Conservation (phyloP, 1,140 invertebrate genomes). For the Achatina immaculata region DNA sequence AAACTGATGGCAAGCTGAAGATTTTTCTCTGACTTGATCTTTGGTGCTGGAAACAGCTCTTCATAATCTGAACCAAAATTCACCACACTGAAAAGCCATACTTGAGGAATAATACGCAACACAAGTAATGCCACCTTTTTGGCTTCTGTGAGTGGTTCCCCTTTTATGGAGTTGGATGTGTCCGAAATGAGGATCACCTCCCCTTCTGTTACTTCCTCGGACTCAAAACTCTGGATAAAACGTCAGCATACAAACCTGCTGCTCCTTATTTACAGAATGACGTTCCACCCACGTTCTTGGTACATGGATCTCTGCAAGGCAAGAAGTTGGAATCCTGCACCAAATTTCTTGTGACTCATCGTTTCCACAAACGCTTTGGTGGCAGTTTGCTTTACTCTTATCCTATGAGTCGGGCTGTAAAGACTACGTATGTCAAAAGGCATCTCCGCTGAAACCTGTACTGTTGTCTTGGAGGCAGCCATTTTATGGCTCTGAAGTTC, state of each 20-base stretch:
- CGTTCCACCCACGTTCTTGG: slow-evolving; percentile 70
- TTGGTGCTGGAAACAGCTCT: slow-evolving; percentile 36
- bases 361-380: slow-evolving; percentile 62
- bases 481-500: slow-evolving; percentile 51
- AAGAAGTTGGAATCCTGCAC: slow-evolving; percentile 64
- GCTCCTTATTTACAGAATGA: slow-evolving; percentile 50
- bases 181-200: slow-evolving; percentile 65
- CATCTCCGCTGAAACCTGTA: slow-evolving; percentile 69
- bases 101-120: slow-evolving; percentile 49
- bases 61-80: slow-evolving; percentile 62
- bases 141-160: slow-evolving; percentile 52
- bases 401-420: slow-evolving; percentile 61
- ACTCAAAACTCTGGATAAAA: slow-evolving; percentile 71
- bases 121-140: slow-evolving; percentile 61
- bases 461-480: slow-evolving; percentile 44
- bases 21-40: slow-evolving; percentile 1
- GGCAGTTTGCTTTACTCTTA: slow-evolving; percentile 63
- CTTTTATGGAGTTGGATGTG: slow-evolving; percentile 69
- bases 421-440: slow-evolving; percentile 68
- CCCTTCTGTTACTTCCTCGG: slow-evolving; percentile 45
- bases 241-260: slow-evolving; percentile 62
- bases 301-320: slow-evolving; percentile 68
- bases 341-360: slow-evolving; percentile 50
- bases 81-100: slow-evolving; percentile 62
- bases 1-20: slow-evolving; percentile 32